Evolutionary conservation across 2,888 invertebrate species (phyloP).

Genomic region (Dastarcus helophoroides): DNA sequence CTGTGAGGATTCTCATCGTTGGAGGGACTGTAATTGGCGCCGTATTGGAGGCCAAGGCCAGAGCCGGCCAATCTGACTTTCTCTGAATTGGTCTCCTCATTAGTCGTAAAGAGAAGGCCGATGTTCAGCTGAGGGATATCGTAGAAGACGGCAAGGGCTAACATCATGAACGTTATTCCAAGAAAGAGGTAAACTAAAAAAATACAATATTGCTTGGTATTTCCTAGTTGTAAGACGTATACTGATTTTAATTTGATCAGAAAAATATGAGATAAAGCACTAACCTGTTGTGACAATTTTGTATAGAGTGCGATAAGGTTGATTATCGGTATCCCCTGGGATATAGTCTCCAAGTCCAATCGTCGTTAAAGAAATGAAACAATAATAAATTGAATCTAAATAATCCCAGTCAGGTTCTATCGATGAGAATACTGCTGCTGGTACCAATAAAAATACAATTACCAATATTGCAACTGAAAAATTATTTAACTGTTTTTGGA

Average conservation of each 20-base stretch:
- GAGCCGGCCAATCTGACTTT: constrained; percentile 54
- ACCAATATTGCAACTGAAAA: constrained; percentile 42
- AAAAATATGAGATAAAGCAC: too few species aligned
- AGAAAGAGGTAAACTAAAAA: constrained; percentile 63
- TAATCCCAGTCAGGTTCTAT: constrained; percentile 76
- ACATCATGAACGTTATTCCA: constrained; percentile 76
- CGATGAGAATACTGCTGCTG: constrained; percentile 60
- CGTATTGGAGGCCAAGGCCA: constrained; percentile 37
- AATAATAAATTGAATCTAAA: constrained; percentile 81
- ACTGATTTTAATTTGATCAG: too few species aligned
- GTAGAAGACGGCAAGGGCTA: constrained; percentile 73
- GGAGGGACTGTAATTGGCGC: constrained; percentile 33
- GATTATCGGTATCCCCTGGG: constrained; percentile 67
- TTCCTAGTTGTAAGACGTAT: too few species aligned
- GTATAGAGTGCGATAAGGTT: constrained; percentile 67
- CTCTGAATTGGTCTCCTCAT: constrained; percentile 41
- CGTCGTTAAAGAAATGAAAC: constrained; percentile 82
- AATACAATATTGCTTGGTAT: constrained; percentile 15
- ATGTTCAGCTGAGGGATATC: constrained; percentile 83
- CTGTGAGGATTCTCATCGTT: constrained; percentile 43
- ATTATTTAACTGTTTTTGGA: constrained; percentile 1
- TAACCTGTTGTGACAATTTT: constrained; percentile 71
- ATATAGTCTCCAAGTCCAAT: constrained; percentile 85
- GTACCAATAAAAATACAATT: constrained; percentile 57
- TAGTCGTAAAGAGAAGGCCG: constrained; percentile 58